phyloP scores from a whole-genome alignment of 2,797 vertebrate species.

The Carduelis carduelis region DNA sequence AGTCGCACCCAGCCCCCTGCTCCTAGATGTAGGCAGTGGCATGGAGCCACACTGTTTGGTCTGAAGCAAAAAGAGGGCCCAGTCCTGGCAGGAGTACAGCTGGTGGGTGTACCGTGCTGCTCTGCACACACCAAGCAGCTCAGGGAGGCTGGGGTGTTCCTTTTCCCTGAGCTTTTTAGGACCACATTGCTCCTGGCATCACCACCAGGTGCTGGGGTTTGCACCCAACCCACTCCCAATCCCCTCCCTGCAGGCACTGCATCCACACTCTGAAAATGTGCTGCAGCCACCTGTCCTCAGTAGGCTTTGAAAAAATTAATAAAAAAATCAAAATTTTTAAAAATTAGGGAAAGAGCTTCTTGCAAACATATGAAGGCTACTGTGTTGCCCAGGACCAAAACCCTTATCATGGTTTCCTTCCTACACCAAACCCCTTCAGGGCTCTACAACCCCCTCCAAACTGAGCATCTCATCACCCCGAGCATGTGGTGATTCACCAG shows the following conservation, averaged over 20 bases:
- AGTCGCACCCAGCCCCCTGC: accelerated
- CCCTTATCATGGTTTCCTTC: background rate
- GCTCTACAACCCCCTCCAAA: background rate
- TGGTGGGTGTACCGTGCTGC: accelerated
- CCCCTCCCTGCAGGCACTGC: background rate
- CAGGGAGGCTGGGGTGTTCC: background rate
- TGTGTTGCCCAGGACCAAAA: background rate
- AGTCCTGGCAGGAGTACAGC: background rate
- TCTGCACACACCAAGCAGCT: background rate
- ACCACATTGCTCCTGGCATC: background rate
- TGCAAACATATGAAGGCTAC: background rate
- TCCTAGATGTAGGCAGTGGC: background rate
- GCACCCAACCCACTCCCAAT: accelerated
- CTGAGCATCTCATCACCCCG: background rate
- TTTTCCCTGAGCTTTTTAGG: background rate
- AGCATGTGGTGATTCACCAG: slow-evolving; percentile 12
- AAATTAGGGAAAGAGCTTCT: background rate
- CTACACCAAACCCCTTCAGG: background rate
- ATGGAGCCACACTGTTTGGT: background rate
- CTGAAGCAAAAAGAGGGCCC: background rate
- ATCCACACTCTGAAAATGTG: background rate
- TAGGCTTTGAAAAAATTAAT: background rate
- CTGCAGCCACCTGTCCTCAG: background rate
- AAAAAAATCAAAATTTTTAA: accelerated
- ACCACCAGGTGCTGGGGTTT: background rate